Evolutionary conservation across 2,113 vertebrate species (phyloP).

Genomic region (Petroica traversi): DNA sequence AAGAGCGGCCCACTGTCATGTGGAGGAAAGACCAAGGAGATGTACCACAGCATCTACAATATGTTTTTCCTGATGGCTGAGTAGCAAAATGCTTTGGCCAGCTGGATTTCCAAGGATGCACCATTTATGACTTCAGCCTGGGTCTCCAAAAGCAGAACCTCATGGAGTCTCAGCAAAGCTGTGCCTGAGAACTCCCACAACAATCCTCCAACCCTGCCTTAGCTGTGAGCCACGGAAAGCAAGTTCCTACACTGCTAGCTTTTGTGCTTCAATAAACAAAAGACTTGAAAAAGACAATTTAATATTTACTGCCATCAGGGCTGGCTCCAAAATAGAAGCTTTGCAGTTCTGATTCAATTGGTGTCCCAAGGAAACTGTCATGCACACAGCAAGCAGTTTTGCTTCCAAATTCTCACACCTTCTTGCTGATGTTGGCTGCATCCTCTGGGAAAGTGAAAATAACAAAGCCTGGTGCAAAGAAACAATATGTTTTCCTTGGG

Average conservation of each 20-base stretch:
- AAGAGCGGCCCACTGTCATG: not conserved
- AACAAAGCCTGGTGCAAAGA: not conserved
- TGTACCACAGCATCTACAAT: not conserved
- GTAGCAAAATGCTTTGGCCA: not conserved
- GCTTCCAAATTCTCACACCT: not conserved
- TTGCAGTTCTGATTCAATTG: not conserved
- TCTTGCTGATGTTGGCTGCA: not conserved
- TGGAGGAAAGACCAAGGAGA: not conserved
- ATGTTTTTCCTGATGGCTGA: not conserved
- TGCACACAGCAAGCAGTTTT: not conserved
- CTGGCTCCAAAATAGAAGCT: not conserved
- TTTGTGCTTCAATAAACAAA: not conserved
- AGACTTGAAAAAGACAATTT: not conserved
- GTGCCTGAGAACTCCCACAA: not conserved
- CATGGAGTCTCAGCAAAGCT: not conserved
- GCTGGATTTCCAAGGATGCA: not conserved
- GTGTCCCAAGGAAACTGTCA: not conserved
- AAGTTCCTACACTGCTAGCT: not conserved
- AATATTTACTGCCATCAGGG: not conserved
- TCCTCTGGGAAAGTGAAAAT: not conserved
- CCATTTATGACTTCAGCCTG: accelerated
- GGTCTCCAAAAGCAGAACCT: not conserved
- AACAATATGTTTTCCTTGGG: not conserved
- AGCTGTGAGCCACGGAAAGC: not conserved
- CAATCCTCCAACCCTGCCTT: not conserved